Conservation (phyloP, 2,113 vertebrate genomes). For the Mandrillus leucophaeus region DNA sequence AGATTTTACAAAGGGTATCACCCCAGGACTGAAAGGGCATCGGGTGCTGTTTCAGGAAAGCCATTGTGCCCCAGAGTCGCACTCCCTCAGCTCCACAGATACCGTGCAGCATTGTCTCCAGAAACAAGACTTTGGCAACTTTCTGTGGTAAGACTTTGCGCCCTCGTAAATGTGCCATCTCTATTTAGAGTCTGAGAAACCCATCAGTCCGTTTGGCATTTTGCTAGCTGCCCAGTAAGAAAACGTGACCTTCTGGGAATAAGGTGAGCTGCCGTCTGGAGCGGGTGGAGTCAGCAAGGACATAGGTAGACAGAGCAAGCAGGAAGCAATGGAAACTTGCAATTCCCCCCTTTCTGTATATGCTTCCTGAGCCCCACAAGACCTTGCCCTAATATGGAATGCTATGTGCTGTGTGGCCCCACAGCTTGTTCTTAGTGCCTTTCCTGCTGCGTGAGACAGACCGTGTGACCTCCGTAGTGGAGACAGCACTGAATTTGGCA, state of each 20-base stretch:
- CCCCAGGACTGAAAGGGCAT: not conserved
- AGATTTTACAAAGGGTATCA: not conserved
- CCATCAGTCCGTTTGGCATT: not conserved
- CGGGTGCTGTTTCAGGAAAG: not conserved
- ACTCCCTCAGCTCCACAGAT: not conserved
- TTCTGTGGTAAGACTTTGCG: slow-evolving; percentile 24
- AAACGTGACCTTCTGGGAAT: slow-evolving; percentile 9
- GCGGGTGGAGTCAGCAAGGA: not conserved
- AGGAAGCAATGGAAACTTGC: not conserved
- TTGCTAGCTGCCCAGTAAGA: slow-evolving; percentile 17
- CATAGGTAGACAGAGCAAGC: not conserved
- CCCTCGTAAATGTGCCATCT: slow-evolving; percentile 33
- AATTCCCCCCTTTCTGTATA: not conserved
- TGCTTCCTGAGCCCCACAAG: not conserved
- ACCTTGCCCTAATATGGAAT: not conserved
- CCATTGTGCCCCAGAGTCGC: not conserved
- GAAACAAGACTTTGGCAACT: slow-evolving; percentile 28
- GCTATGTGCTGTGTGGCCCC: accelerated
- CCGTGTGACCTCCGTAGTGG: not conserved
- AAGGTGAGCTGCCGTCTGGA: not conserved
- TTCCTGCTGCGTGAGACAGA: not conserved
- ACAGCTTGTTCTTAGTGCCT: not conserved
- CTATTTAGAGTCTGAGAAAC: slow-evolving; percentile 28
- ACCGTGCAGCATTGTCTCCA: not conserved
- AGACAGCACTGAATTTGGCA: not conserved